A percentile compares a stretch with the other conserved stretches of the same genome.
Conservation (phyloP, 2,113 vertebrate genomes). For the Dascyllus trimaculatus region DNA sequence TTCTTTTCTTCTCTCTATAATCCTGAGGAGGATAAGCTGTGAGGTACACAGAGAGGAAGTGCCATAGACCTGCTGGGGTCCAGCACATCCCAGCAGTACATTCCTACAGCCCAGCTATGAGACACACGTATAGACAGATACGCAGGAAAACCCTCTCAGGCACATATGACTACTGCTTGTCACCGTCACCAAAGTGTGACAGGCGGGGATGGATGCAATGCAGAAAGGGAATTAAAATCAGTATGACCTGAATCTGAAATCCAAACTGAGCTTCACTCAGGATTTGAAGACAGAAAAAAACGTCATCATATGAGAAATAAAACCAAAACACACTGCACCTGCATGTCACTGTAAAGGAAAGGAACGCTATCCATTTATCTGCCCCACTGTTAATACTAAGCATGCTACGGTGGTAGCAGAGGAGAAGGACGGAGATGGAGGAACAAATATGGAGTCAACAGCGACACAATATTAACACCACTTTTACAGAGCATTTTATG, state of each 20-base stretch:
- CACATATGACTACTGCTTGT: slow-evolving; percentile 15
- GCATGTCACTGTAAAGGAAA: not conserved
- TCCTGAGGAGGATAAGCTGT: slow-evolving; percentile 85
- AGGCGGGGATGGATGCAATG: not conserved
- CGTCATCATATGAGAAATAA: not conserved
- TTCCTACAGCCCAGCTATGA: slow-evolving; percentile 71
- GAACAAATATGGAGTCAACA: slow-evolving; percentile 8
- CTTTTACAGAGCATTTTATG: slow-evolving; percentile 45
- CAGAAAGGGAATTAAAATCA: slow-evolving; percentile 27
- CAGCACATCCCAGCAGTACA: slow-evolving; percentile 75
- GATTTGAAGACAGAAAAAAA: slow-evolving; percentile 22
- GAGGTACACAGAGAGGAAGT: slow-evolving; percentile 86
- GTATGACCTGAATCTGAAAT: slow-evolving; percentile 28
- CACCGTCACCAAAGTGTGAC: slow-evolving; percentile 3
- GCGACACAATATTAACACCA: slow-evolving; percentile 28
- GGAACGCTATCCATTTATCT: not conserved
- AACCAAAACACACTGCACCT: not conserved
- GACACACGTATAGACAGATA: slow-evolving; percentile 38
- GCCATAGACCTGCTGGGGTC: slow-evolving; percentile 80
- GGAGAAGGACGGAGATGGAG: slow-evolving; percentile 11
- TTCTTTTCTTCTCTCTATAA: slow-evolving; percentile 84
- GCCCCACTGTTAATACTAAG: not conserved
- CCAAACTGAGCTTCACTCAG: not conserved
- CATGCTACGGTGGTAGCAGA: slow-evolving; percentile 20
- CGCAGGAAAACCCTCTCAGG: slow-evolving; percentile 22